Base-by-base conservation (phyloP, 2,888 invertebrate genomes). In the Pseudococcus longispinus region DNA sequence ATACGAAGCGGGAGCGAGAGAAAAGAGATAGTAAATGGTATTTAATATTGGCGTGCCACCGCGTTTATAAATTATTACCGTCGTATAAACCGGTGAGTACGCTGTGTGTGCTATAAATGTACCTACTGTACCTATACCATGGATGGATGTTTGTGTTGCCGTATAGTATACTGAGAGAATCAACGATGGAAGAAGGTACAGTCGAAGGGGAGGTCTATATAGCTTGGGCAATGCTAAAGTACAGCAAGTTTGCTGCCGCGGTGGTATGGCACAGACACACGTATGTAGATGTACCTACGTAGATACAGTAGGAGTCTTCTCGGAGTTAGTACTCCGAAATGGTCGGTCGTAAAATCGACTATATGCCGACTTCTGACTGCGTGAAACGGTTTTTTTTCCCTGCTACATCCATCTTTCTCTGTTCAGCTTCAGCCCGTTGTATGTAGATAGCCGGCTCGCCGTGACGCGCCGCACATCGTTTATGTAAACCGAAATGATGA, bases 401-500 rank as follows among this genome's bases (percentile, higher is more conserved):
- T 18, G 29, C 18, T 70, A 11, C 2, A 29, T 70, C 29, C 8
- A 1, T 77, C 26, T 18, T 4, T 37, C 26, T 32, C 18, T n/a
- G 20, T 37, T n/a, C 18, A 13, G 42, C 20, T 42, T n/a, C 18
- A 13, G 42, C 20, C 20, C 11, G 42, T 26, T 32, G 70, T 29
- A 29, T n/a, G 26, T 65, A 26, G 2, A 26, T 65, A 3, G 23
- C 26, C 26, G 18, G 26, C 65, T 70, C 18, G 70, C 70, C 70
- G 29, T 70, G 29, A 70, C 9, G 29, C 26, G 26, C n/a, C 55
- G 55, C 55, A 15, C 23, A 4, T 20, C 15, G 70, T 70, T 70
- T 70, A 70, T 70, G 70, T 70, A 70, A 80, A 80, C 42, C 77
- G 42, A 80, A 80, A 80, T 80, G 77, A 80, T 80, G 77, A 80